These are phyloP conservation scores for Casuarius casuarius DNA, from an alignment of 2,113 vertebrate species.

Conservation along the genomic window DNA sequence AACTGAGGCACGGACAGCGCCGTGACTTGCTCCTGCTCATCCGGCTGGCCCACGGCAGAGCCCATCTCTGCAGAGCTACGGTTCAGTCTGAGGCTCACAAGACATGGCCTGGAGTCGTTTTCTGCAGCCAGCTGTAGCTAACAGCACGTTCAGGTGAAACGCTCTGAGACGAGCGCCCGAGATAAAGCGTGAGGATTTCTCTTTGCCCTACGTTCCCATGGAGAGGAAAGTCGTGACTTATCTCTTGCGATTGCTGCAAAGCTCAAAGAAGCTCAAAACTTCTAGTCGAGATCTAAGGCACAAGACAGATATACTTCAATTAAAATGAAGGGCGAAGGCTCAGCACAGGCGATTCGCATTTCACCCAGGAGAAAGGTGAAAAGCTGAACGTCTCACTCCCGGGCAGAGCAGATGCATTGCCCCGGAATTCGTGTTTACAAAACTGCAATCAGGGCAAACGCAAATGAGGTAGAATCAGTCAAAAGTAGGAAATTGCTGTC, in stretches of 20 bases:
- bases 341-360: rapidly evolving
- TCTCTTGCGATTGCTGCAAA: neutral
- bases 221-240: neutral
- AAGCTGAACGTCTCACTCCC: neutral
- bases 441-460: neutral
- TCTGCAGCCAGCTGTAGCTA: neutral
- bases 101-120: rapidly evolving
- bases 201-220: neutral
- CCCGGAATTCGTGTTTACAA: slow-evolving; percentile 13
- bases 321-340: neutral
- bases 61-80: neutral
- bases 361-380: neutral
- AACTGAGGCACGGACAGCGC: neutral
- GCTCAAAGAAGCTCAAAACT: neutral
- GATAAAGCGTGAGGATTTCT: neutral
- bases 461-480: slow-evolving; percentile 20
- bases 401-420: neutral
- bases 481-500: neutral
- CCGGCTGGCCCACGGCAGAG: neutral
- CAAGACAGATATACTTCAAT: neutral
- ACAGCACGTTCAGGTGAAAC: neutral
- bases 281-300: neutral
- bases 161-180: rapidly evolving
- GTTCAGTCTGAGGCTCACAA: neutral
- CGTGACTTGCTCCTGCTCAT: neutral